Conservation (phyloP, 53 echinoderm and acorn worm species). For the Apostichopus leukothele region DNA sequence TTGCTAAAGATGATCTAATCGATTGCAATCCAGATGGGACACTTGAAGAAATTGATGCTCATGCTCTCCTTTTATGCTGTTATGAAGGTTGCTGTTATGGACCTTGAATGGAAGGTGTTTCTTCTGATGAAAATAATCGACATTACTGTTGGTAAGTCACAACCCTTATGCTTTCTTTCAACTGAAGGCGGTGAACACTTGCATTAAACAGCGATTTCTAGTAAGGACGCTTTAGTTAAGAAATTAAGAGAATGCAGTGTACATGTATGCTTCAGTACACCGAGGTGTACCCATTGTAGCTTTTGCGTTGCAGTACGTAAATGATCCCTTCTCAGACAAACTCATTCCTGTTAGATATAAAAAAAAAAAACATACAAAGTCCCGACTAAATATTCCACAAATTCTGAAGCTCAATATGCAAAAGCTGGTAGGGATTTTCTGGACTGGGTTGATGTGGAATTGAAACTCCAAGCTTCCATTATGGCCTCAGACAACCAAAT, state of each 20-base stretch:
- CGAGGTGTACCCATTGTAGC: too few relatives aligned
- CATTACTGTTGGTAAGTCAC: conserved; percentile 6
- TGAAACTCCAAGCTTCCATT: not conserved
- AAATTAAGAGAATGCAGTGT: too few relatives aligned
- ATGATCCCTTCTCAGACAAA: too few relatives aligned
- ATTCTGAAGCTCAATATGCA: not conserved
- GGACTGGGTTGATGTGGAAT: not conserved
- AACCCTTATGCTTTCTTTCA: conserved; percentile 21
- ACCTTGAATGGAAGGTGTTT: not conserved
- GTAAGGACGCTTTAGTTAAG: not conserved
- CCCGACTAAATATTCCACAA: not conserved
- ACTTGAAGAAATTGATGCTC: conserved; percentile 33
- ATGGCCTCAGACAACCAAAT: not conserved
- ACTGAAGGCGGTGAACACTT: conserved; percentile 23
- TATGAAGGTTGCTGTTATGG: not conserved
- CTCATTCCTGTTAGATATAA: too few relatives aligned
- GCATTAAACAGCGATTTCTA: not conserved
- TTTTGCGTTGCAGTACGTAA: too few relatives aligned
- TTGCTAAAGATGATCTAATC: conserved; percentile 29
- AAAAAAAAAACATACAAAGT: too few relatives aligned
- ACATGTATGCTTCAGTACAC: too few relatives aligned
- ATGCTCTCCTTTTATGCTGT: conserved; percentile 5
- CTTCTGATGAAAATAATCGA: conserved; percentile 19
- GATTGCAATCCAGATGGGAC: conserved; percentile 33
- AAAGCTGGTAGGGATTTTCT: not conserved